Evolutionary conservation across 2,888 invertebrate species (phyloP), one percentile per base, ranked within the genome.

Genomic region (Epirrhoe tristata): DNA sequence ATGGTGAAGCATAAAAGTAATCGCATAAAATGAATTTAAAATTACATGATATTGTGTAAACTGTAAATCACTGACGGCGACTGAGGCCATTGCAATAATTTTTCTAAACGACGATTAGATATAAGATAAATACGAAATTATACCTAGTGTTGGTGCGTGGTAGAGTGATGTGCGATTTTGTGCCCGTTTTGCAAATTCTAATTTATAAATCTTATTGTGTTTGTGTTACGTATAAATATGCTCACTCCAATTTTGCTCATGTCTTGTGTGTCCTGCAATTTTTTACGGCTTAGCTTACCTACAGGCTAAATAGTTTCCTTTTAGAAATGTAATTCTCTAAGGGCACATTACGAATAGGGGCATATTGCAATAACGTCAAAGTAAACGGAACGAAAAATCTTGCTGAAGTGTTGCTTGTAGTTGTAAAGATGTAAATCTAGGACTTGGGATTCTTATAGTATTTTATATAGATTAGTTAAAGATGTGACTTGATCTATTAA

Each of bases 401-500:
- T 39, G 2, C 39, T 39, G 12, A 39, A 8, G 39, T 43, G 39
- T 43, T 43, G 39, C 39, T 43, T 43, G 39, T 43, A 43, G 39
- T 43, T 43, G 39, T 43, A 12, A 43, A 43, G 12, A 12, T 12
- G 10, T 43, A 43, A 12, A 12, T 12, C 12, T 43, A 43, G 12
- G 12, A 43, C 39, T 43, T 43, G 39, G 10, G 12, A 43, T 12
- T 43, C 39, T 1, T 12, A 43, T 43, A 43, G 39, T 43, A 12
- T 43, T 43, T 43, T 43, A 12, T 43, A 43, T 43, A 43, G 39
- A 43, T 43, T 43, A 43, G 39, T 43, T 3, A 12, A 43, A 43
- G 39, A 12, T 43, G 36, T 36, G 39, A 43, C 39, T 43, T 43
- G 12, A 43, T 10, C 12, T 43, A 8, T 12, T 39, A 67, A 67